phyloP scores from a whole-genome alignment of 2,113 vertebrate species.

The Tauraco erythrolophus region DNA sequence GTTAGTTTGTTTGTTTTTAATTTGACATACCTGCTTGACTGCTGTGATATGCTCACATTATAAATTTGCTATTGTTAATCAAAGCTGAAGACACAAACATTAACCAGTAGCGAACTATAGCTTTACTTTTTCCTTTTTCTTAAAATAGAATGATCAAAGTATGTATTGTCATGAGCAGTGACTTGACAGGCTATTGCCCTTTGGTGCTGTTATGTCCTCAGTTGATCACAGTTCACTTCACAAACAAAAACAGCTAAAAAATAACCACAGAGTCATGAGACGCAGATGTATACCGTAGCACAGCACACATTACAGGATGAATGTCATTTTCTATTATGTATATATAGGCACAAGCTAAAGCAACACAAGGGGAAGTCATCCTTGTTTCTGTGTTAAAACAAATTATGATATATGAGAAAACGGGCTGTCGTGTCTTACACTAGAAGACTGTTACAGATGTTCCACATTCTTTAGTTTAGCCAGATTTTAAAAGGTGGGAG shows the following conservation, averaged over 20 bases:
- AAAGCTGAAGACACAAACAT: background rate
- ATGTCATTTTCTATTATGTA: background rate
- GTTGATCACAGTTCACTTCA: background rate
- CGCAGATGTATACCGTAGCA: background rate
- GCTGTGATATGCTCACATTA: background rate
- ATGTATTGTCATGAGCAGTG: background rate
- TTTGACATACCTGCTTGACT: background rate
- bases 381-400: background rate
- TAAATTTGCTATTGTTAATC: background rate
- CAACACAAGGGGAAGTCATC: background rate
- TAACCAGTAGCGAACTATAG: background rate
- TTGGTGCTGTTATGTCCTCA: fast-evolving
- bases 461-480: background rate
- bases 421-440: background rate
- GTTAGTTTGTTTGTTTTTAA: background rate
- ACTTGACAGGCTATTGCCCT: background rate
- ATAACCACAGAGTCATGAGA: background rate
- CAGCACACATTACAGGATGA: fast-evolving
- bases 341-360: background rate
- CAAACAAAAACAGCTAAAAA: background rate
- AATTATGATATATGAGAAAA: background rate
- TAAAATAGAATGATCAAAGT: background rate
- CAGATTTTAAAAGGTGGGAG: background rate
- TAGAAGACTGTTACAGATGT: background rate
- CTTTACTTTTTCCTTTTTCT: background rate